Evolutionary conservation across 1,140 invertebrate genomes (phyloP).

Genomic region (Listronotus bonariensis): DNA sequence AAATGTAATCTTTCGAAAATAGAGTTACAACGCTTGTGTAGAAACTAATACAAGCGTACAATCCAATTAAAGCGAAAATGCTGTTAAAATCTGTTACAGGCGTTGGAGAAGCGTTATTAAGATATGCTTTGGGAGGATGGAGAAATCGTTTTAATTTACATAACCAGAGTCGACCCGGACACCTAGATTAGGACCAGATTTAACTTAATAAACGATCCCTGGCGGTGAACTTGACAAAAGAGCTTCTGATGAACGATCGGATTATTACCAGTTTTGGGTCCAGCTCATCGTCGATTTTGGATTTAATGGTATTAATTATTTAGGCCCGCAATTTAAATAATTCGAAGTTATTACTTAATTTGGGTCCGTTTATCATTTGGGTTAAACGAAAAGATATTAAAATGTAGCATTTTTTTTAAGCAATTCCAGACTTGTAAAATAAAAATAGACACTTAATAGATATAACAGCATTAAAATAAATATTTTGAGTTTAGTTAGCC

Average conservation of each 20-base stretch:
- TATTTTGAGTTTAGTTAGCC: no score
- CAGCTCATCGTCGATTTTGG: not conserved
- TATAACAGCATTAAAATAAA: no score
- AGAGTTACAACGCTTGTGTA: no score
- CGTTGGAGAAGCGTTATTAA: not conserved
- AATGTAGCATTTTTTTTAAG: no score
- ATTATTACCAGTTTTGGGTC: constrained; percentile 1
- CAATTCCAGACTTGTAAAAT: no score
- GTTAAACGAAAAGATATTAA: no score
- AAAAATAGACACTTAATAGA: no score
- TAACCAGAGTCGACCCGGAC: constrained; percentile 16
- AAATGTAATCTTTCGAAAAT: no score
- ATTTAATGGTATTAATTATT: not conserved
- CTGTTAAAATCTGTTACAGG: constrained; percentile 11
- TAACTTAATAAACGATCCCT: constrained; percentile 17
- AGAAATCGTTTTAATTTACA: constrained; percentile 28
- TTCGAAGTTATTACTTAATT: no score
- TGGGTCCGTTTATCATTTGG: no score
- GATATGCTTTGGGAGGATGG: constrained; percentile 5
- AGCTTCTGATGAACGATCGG: constrained; percentile 18
- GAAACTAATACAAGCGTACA: not conserved
- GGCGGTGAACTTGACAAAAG: constrained; percentile 21
- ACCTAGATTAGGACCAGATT: constrained; percentile 18
- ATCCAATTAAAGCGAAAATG: not conserved
- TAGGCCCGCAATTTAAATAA: no score